phyloP scores from a whole-genome alignment of 2,113 vertebrate species.

The Daboia siamensis region DNA sequence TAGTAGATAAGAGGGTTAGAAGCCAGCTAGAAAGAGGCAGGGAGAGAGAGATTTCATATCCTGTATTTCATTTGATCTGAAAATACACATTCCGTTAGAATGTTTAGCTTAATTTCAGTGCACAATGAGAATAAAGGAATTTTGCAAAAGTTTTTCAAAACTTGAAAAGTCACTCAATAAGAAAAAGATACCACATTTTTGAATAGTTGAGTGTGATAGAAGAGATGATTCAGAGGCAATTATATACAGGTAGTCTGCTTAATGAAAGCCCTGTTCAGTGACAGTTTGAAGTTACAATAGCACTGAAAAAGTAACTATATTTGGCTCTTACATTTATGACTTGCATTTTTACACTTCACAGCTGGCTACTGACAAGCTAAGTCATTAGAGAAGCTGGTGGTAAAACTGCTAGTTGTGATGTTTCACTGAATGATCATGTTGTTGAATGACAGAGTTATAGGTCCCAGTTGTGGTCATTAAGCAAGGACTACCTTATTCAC shows the following conservation, averaged over 20 bases:
- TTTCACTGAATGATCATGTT: not conserved
- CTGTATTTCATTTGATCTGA: not conserved
- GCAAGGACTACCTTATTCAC: not conserved
- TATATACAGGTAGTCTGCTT: not conserved
- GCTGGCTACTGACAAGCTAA: not conserved
- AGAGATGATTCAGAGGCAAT: not conserved
- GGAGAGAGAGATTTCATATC: not conserved
- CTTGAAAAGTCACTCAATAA: not conserved
- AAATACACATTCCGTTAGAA: not conserved
- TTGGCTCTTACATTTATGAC: not conserved
- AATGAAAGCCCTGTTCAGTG: not conserved
- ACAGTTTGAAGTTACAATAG: not conserved
- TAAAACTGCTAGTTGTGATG: not conserved
- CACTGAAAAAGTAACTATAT: not conserved
- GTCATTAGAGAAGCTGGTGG: not conserved
- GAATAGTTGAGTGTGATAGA: not conserved
- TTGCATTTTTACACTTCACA: not conserved
- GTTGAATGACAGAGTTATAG: not conserved
- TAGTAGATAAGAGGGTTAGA: not conserved
- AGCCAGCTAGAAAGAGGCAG: not conserved
- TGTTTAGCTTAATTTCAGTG: not conserved
- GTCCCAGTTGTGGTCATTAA: not conserved
- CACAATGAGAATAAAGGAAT: not conserved
- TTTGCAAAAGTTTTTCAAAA: not conserved
- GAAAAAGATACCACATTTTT: not conserved